Conservation (phyloP, 2,113 vertebrate species). For the Forbesichthys agassizii region DNA sequence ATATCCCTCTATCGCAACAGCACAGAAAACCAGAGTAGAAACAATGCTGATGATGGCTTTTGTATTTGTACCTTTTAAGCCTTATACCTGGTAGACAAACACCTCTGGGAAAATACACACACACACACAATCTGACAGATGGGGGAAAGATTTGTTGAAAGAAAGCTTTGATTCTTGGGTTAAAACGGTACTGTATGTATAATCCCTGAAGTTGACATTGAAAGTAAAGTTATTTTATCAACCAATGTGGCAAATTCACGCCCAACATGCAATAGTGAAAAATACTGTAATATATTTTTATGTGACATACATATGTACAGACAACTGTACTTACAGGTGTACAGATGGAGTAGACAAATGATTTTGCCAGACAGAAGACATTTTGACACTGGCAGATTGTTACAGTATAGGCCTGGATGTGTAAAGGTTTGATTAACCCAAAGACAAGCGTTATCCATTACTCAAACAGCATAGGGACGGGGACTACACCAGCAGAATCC, state of each 20-base stretch:
- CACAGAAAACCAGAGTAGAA: constrained; percentile 40
- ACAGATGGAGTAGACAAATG: constrained; percentile 30
- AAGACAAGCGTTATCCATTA: constrained; percentile 67
- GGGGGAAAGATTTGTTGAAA: too few species aligned
- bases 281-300: not conserved
- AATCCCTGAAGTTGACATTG: too few species aligned
- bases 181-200: too few species aligned
- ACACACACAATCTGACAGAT: constrained; percentile 7
- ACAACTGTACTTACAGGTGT: constrained; percentile 3
- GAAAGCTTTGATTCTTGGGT: too few species aligned
- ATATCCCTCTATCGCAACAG: constrained; percentile 58
- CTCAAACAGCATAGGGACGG: constrained; percentile 49
- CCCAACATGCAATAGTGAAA: constrained; percentile 20
- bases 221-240: constrained; percentile 20
- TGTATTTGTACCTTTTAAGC: constrained; percentile 27
- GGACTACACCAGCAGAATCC: constrained; percentile 39
- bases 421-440: constrained; percentile 66
- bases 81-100: constrained; percentile 44
- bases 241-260: constrained; percentile 18
- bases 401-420: constrained; percentile 39
- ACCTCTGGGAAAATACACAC: constrained; percentile 58
- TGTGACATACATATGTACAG: constrained; percentile 18
- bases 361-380: constrained; percentile 28
- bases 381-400: constrained; percentile 40
- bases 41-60: not conserved